Conservation (phyloP, 2,797 vertebrate genomes). For the Lagodon rhomboides region DNA sequence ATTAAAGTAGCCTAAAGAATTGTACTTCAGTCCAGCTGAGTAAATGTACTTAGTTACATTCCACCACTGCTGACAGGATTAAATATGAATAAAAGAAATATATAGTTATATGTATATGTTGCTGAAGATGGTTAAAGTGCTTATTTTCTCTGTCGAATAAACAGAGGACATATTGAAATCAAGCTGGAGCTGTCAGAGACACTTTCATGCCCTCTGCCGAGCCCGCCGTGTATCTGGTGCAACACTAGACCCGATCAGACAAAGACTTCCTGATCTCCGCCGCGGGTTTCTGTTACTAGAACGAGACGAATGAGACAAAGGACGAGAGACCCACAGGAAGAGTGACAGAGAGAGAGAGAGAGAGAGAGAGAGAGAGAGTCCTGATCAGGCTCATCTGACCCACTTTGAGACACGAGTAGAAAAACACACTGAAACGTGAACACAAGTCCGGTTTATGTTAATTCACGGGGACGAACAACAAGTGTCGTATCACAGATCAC, state of each 20-base stretch:
- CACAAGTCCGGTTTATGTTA: background rate
- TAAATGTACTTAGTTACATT: background rate
- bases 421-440: background rate
- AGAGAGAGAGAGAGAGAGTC: background rate
- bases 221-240: constrained; percentile 26
- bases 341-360: background rate
- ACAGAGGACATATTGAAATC: background rate
- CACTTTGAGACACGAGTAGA: constrained; percentile 13
- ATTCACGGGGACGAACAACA: background rate
- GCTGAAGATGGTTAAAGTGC: background rate
- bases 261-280: constrained; percentile 46
- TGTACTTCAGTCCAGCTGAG: background rate
- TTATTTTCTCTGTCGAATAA: background rate
- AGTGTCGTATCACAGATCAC: too few relatives aligned
- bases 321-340: constrained; percentile 11
- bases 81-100: background rate
- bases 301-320: constrained; percentile 28
- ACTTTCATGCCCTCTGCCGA: background rate
- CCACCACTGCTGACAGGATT: background rate
- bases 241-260: constrained; percentile 57
- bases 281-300: constrained; percentile 67
- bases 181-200: background rate
- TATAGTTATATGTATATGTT: too few relatives aligned
- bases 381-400: constrained; percentile 29
- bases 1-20: background rate